These are phyloP conservation scores for Pelecanoides urinatrix DNA, from an alignment of 2,113 vertebrate genomes.

Conservation along the genomic window DNA sequence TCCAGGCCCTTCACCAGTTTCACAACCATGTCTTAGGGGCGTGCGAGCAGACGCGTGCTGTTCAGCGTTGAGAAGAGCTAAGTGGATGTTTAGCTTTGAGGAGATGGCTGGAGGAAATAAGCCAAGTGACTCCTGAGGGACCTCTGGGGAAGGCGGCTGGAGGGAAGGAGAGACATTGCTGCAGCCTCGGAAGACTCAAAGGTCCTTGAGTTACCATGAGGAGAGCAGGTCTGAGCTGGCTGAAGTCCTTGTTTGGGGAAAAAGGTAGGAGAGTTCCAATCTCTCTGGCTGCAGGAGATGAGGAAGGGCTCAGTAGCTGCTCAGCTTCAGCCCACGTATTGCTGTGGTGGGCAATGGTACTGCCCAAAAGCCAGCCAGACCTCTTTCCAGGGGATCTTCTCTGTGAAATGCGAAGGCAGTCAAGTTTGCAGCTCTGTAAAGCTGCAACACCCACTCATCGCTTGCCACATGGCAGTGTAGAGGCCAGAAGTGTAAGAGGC, in stretches of 20 bases:
- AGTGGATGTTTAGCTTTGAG: background rate
- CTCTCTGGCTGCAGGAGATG: background rate
- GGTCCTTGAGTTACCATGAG: background rate
- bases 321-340: background rate
- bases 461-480: background rate
- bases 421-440: background rate
- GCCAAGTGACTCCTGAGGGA: background rate
- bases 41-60: background rate
- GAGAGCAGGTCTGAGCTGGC: background rate
- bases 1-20: too few relatives aligned
- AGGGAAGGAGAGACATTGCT: background rate
- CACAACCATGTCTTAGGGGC: background rate
- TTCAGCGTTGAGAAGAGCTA: background rate
- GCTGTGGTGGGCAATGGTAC: background rate
- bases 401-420: background rate
- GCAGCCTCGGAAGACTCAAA: background rate
- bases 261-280: background rate
- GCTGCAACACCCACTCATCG: fast-evolving
- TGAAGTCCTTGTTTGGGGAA: background rate
- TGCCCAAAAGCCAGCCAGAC: background rate
- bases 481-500: background rate
- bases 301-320: background rate
- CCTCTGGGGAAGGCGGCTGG: background rate
- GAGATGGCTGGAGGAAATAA: background rate
- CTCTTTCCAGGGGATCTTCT: background rate